These are phyloP conservation scores for Hyles vespertilio DNA, from an alignment of 1,140 invertebrate species.

Conservation along the genomic window DNA sequence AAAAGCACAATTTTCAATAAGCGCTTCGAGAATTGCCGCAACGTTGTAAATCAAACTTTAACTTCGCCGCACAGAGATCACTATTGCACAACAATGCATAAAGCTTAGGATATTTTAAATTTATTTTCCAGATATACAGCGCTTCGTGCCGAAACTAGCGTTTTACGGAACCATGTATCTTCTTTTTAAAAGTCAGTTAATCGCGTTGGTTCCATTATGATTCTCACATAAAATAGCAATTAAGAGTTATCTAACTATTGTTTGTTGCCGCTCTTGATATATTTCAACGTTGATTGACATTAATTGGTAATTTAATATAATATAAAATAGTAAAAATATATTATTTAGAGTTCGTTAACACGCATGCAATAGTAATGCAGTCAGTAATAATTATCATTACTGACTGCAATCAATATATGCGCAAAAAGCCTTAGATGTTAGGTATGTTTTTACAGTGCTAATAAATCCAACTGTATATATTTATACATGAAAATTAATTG, in stretches of 20 bases:
- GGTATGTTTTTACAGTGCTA: slow-evolving; percentile 8
- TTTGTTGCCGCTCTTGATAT: slow-evolving; percentile 19
- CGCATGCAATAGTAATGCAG: too few species aligned
- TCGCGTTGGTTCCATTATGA: slow-evolving; percentile 43
- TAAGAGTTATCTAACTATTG: slow-evolving; percentile 24
- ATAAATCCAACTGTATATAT: slow-evolving; percentile 11
- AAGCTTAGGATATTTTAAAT: slow-evolving; percentile 43
- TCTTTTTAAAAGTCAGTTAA: slow-evolving; percentile 66
- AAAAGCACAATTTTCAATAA: slow-evolving; percentile 41
- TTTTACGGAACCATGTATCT: slow-evolving; percentile 66
- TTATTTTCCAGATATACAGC: slow-evolving; percentile 48
- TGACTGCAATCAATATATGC: too few species aligned
- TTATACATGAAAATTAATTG: slow-evolving; percentile 12
- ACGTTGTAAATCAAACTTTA: slow-evolving; percentile 33
- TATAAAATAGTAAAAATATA: too few species aligned
- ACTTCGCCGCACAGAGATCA: slow-evolving; percentile 29
- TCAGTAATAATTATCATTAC: too few species aligned
- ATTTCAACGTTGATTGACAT: slow-evolving; percentile 18
- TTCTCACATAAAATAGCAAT: slow-evolving; percentile 28
- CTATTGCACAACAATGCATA: slow-evolving; percentile 28
- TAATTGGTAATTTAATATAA: slow-evolving; percentile 18
- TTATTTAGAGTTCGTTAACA: too few species aligned
- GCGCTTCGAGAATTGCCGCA: slow-evolving; percentile 17
- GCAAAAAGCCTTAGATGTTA: not conserved
- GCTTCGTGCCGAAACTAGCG: slow-evolving; percentile 72